Evolutionary conservation across 2,888 invertebrate species (phyloP), one percentile per base, ranked within the genome.

Genomic region (Hirtodrosophila alboralis): DNA sequence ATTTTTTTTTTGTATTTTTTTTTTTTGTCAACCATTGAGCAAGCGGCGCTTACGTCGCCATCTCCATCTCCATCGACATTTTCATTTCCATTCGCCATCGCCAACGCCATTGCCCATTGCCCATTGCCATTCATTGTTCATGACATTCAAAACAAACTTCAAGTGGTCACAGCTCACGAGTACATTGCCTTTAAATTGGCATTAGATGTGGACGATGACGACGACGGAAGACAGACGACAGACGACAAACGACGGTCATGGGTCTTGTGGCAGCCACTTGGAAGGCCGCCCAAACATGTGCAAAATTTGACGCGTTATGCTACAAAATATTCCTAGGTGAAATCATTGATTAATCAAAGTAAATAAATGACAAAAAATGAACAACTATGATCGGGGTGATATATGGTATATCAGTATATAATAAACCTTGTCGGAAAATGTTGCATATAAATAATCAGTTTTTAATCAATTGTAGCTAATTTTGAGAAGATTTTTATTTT

Each of bases 141-240:
- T 86, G 85, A 87, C 85, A 86, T 87, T 86, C 86, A 86, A 86
- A 85, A 81, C 54, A 53, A 56, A 79, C 72, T 71, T 70, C 64
- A 65, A 83, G 70, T 83, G 84, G 78, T 43, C 69, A 47, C 69
- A 36, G 47, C 48, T 57, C 36, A 40, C 64, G 74, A 31, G 68
- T 72, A 60, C 66, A 65, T 71, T 69, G 68, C 68, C 67, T 52
- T 45, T 49, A 28, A 61, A 54, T 66, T 68, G 51, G 56, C 67
- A 49, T 52, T 45, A 33, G 66, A 13, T 21, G 45, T 4, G 9
- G 36, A 12, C 28, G 30, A 7, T 16, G 9, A 12, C 30, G 21
- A 10, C 26, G 14, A 6, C 23, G 27, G 27, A 10, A 14, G 34
- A 9, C 45, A 21, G 28, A 13, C 44, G 36, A 10, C 59, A 28